Evolutionary conservation across 2,113 vertebrate genomes (phyloP), one percentile per base, ranked within the genome.

Genomic region (Leptosomus discolor): DNA sequence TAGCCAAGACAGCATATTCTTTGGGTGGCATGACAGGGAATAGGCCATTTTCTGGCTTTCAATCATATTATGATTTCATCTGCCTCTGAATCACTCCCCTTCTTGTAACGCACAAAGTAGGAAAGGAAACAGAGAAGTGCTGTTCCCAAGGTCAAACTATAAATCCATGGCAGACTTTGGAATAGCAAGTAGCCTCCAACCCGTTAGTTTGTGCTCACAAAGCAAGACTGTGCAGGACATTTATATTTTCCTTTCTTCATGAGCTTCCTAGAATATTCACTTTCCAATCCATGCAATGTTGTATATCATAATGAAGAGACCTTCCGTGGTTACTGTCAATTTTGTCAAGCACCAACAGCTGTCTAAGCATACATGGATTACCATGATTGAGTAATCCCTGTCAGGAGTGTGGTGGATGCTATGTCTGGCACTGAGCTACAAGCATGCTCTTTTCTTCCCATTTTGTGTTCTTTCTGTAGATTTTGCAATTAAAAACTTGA

Each of bases 321-420:
- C 37, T 85, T 90, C 81, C 79, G 61, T 84, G 67, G 85, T 76
- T 92, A 73, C 81, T 94, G 94, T 85, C 88, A 92, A 65, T 94
- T 96, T 90, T 85, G 50, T 88, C 65, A 93, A 88, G 78, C 63
- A 85, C 65, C 87, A 93, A 45, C 48, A 92, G 9, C 90, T 92
- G 46, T 84, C 76, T 90, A 79, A 90, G 32, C 26, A 69, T 39
- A 56, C 64, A 56, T 12, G 37, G 76, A 48, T 96, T 94, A 51
- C 60, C 41, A 50, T 57, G 74, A 95, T 21, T 69, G 69, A 96
- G 39, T 79, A 94, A 65, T 69, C 26, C 78, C 65, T 85, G 45
- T 76, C 74, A 88, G 43, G 12, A 54, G 7, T 12, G 36, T 48
- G 53, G 64, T 48, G 29, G 15, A 37, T 29, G 27, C 8, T 88